Conservation (phyloP, 2,797 vertebrate species). For the Protosalanx chinensis region DNA sequence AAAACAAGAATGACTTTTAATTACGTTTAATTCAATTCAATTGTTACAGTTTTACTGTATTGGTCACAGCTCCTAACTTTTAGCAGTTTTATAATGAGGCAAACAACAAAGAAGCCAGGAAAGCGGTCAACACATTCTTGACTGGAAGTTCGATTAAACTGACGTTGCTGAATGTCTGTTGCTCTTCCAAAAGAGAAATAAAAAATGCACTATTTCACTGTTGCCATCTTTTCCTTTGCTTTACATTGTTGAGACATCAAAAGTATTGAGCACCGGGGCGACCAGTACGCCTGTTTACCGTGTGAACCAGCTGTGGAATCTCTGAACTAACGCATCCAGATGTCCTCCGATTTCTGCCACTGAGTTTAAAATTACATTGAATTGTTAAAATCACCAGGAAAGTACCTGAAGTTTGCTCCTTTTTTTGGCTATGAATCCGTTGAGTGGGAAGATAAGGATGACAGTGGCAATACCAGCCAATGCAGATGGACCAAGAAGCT, state of each 20-base stretch:
- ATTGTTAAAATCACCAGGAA: conserved; percentile 11
- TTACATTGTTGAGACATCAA: conserved; percentile 69
- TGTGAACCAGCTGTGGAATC: conserved; percentile 74
- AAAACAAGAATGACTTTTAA: conserved; percentile 38
- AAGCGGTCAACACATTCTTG: conserved; percentile 56
- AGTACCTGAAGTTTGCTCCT: conserved; percentile 90
- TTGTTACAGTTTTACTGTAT: conserved; percentile 40
- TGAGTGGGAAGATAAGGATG: conserved; percentile 90
- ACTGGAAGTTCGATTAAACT: conserved; percentile 59
- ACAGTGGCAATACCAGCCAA: conserved; percentile 87
- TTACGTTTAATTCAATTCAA: conserved; percentile 26
- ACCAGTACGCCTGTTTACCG: conserved; percentile 67
- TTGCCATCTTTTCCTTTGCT: conserved; percentile 74
- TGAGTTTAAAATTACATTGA: conserved; percentile 28
- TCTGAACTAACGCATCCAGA: conserved; percentile 53
- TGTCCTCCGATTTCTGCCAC: conserved; percentile 28
- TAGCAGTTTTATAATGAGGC: conserved; percentile 57
- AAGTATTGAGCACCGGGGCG: conserved; percentile 60
- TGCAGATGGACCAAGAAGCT: conserved; percentile 94
- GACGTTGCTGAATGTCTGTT: conserved; percentile 64
- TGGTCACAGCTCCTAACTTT: conserved; percentile 40
- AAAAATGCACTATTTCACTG: conserved; percentile 62
- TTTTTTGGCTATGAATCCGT: conserved; percentile 91
- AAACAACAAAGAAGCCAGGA: conserved; percentile 62
- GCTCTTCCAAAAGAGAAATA: conserved; percentile 64